phyloP scores from a whole-genome alignment of 1,140 invertebrate species.

The Caenorhabditis elegans region DNA sequence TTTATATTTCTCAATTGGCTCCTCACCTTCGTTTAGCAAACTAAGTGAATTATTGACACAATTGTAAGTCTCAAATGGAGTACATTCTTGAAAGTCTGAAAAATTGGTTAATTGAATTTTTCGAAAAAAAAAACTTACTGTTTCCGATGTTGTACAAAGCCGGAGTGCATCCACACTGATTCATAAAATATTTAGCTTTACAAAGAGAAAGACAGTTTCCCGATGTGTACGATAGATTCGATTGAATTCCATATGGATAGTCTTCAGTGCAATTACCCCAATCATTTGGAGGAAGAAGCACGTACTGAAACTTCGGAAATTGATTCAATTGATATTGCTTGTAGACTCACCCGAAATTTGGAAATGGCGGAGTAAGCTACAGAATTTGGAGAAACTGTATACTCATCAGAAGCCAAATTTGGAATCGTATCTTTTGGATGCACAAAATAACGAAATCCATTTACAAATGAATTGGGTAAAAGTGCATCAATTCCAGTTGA shows the following conservation, averaged over 20 bases:
- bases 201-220: conserved; percentile 19
- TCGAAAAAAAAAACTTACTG: neutral
- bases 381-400: conserved; percentile 11
- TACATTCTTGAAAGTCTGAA: neutral
- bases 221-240: conserved; percentile 13
- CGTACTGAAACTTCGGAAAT: no score
- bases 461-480: neutral
- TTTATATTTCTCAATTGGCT: neutral
- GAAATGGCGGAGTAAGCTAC: conserved; percentile 24
- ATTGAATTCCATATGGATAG: neutral
- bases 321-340: no score
- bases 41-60: conserved; percentile 1
- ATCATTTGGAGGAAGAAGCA: neutral
- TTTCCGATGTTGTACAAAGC: conserved; percentile 27
- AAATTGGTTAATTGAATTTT: neutral
- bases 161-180: conserved; percentile 27
- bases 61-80: conserved; percentile 14
- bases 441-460: conserved; percentile 23
- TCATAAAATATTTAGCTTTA: conserved; percentile 20
- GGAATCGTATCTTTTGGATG: neutral
- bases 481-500: neutral
- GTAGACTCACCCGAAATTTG: neutral
- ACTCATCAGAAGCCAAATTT: conserved; percentile 7
- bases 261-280: conserved; percentile 29
- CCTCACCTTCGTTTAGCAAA: neutral